These are phyloP conservation scores for Phataginus tetradactyla DNA, from an alignment of 2,797 vertebrate species.

Conservation along the genomic window DNA sequence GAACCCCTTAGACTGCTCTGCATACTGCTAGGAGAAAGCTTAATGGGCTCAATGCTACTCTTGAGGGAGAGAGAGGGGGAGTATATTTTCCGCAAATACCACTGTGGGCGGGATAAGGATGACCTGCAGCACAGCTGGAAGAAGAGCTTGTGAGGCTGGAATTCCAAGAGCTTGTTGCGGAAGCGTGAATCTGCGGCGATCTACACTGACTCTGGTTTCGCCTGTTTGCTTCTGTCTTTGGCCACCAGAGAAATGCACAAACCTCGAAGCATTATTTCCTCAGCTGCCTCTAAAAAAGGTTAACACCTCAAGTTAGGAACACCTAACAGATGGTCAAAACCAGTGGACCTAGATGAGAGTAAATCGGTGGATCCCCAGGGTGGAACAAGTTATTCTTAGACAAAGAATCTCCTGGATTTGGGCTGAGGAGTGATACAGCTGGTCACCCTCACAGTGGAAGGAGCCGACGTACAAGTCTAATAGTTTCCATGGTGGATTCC, in stretches of 20 bases:
- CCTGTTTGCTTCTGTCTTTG: background rate
- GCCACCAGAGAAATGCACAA: background rate
- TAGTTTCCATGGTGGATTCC: background rate
- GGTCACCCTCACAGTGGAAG: background rate
- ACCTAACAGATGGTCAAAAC: background rate
- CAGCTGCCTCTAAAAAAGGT: background rate
- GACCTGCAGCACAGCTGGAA: background rate
- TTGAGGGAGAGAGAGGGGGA: background rate
- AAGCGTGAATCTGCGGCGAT: background rate
- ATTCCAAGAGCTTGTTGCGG: background rate
- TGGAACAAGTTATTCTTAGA: background rate
- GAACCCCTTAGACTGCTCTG: background rate
- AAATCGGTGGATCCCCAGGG: background rate
- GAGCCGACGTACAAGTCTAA: background rate
- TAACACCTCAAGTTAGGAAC: background rate
- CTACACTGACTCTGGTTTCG: accelerated
- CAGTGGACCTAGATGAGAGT: background rate
- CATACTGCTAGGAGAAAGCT: background rate
- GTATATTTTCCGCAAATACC: background rate
- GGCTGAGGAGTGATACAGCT: background rate
- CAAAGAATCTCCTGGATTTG: background rate
- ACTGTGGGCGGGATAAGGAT: background rate
- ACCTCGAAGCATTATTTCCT: background rate
- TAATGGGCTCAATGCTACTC: background rate
- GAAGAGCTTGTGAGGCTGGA: background rate